phyloP scores from a whole-genome alignment of 1,140 invertebrate species.

The Panagrolaimus sp. region DNA sequence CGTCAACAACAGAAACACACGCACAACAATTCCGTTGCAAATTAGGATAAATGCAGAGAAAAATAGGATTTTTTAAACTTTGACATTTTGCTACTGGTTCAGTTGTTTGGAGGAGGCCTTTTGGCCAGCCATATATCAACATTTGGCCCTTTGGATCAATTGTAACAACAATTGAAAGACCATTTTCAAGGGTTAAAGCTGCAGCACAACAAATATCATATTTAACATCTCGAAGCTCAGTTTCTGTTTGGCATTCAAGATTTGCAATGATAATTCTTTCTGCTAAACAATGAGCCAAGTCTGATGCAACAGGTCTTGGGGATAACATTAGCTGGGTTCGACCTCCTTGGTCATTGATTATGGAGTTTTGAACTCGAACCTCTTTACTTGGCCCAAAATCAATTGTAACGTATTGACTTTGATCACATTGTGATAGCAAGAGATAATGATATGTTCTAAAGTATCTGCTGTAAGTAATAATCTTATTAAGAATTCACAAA shows the following conservation, averaged over 20 bases:
- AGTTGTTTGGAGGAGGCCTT: neutral
- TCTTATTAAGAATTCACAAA: neutral
- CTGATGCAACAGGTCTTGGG: neutral
- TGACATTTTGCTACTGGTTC: neutral
- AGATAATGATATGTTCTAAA: slow-evolving; percentile 1
- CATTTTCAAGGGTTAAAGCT: slow-evolving; percentile 6
- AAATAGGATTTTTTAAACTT: neutral
- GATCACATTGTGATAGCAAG: neutral
- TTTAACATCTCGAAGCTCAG: neutral
- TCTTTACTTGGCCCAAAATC: neutral
- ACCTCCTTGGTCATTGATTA: neutral
- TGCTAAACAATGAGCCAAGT: neutral
- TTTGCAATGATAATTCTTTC: neutral
- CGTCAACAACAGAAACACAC: neutral
- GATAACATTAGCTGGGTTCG: neutral
- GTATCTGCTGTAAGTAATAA: neutral
- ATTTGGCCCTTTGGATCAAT: neutral
- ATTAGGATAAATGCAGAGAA: neutral
- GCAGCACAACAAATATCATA: slow-evolving; percentile 8
- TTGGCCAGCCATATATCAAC: neutral
- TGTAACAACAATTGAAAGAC: neutral
- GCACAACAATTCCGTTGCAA: neutral
- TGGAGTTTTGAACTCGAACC: neutral
- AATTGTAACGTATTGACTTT: neutral
- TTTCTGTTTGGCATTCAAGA: neutral